These are phyloP conservation scores for Calliphora vicina DNA, from an alignment of 1,140 invertebrate genomes.

Conservation along the genomic window DNA sequence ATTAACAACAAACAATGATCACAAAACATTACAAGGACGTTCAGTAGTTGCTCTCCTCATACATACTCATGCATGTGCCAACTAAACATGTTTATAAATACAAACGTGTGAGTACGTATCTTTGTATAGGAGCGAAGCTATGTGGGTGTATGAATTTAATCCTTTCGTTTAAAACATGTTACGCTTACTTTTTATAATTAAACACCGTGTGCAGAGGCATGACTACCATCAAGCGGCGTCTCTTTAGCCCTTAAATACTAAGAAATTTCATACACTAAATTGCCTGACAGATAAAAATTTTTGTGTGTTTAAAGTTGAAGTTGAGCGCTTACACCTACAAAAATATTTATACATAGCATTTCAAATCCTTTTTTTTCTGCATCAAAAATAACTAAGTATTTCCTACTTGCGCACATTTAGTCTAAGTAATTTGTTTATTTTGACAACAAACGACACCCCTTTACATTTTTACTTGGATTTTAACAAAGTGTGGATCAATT, in stretches of 20 bases:
- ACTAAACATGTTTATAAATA: background rate
- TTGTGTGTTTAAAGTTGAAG: background rate
- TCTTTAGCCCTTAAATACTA: background rate
- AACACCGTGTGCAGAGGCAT: background rate
- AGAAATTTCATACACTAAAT: background rate
- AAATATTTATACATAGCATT: too few species aligned
- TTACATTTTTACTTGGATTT: background rate
- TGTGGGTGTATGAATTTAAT: background rate
- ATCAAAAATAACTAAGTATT: too few species aligned
- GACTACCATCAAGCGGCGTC: background rate
- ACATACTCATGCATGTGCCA: background rate
- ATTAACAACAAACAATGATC: background rate
- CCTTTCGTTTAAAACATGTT: background rate
- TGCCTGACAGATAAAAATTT: background rate
- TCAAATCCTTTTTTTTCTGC: too few species aligned
- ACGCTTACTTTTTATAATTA: conserved; percentile 1
- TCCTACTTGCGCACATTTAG: too few species aligned
- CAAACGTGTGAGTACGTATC: too few species aligned
- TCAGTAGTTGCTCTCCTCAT: background rate
- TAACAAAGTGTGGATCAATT: background rate
- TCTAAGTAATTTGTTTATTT: background rate
- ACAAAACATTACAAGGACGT: background rate
- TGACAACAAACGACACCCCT: background rate
- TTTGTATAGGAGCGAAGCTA: too few species aligned
- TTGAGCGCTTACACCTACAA: background rate